Evolutionary conservation across 2,888 invertebrate species (phyloP), one percentile per base, ranked within the genome.

Genomic region (Acrobasis suavella): DNA sequence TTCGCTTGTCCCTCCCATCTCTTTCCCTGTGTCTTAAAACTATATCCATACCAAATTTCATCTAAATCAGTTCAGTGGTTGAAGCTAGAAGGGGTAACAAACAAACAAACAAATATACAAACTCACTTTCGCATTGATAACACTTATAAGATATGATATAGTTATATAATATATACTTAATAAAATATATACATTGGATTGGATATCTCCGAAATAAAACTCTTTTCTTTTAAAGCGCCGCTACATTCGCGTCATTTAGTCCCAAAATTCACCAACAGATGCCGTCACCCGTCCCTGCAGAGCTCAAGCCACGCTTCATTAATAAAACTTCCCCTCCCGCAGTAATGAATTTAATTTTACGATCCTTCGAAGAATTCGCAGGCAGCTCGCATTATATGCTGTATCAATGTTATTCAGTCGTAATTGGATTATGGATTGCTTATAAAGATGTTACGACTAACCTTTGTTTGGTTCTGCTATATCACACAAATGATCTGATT

Each of bases 261-360:
- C 22, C 56, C 12, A 1, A 9, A 22, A 9, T 3, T 17, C 9
- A 1, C 56, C 17, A 56, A 42, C 3, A 56, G 56, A 56, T 56
- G 56, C 17, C 56, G 56, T 14, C 42, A 56, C 56, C 2, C 6
- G 17, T 42, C 55, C 62, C 64, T 66, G 56, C 55, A 55, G 55
- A n/a, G 39, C 37, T 9, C 16, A 15, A 3, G 39, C 22, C 12
- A 56, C 56, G 56, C 42, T 22, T 56, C 56, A 56, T 56, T 56
- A 56, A 32, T 52, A 52, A 17, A 42, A 17, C 55, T 17, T n/a
- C 42, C 56, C 56, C 42, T 22, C 56, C 42, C 56, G 12, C 22
- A 42, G 56, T 56, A 56, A 56, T 42, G 22, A 42, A 56, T 56
- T 56, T 56, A 56, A 56, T 56, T 56, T 56, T 42, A 56, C 56